phyloP scores from a whole-genome alignment of 2,797 vertebrate species.

The Notolepis coatsorum region DNA sequence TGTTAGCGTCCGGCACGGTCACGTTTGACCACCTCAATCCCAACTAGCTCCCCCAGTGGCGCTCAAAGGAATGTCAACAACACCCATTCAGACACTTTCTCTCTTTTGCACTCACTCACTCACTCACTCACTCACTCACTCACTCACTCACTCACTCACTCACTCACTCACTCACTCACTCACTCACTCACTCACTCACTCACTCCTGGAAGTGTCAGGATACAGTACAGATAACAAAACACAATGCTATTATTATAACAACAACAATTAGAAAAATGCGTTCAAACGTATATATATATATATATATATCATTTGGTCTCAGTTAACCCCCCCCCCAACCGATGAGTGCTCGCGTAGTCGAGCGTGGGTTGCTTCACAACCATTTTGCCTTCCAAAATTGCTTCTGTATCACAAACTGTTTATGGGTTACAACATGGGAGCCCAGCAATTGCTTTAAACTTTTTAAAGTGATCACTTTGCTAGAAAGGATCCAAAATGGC shows the following conservation, averaged over 20 bases:
- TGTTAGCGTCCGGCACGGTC: slow-evolving; percentile 1
- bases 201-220: slow-evolving; percentile 10
- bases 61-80: slow-evolving; percentile 22
- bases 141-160: background rate
- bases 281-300: background rate
- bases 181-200: background rate
- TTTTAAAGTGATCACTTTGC: no score
- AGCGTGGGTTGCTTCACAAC: background rate
- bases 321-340: background rate
- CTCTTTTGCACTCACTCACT: no score
- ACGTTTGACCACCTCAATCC: slow-evolving; percentile 5
- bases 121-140: background rate
- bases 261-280: background rate
- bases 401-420: no score
- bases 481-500: background rate
- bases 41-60: slow-evolving; percentile 2
- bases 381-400: background rate
- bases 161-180: background rate
- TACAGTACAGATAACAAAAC: slow-evolving; percentile 15
- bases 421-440: no score
- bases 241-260: slow-evolving; percentile 18
- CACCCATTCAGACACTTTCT: background rate
- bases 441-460: no score
- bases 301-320: no score
- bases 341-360: background rate